Percentiles rank a stretch among this genome's conserved stretches.
phyloP scores from a whole-genome alignment of 2,888 invertebrate species.

The Xanthorhoe spadicearia region DNA sequence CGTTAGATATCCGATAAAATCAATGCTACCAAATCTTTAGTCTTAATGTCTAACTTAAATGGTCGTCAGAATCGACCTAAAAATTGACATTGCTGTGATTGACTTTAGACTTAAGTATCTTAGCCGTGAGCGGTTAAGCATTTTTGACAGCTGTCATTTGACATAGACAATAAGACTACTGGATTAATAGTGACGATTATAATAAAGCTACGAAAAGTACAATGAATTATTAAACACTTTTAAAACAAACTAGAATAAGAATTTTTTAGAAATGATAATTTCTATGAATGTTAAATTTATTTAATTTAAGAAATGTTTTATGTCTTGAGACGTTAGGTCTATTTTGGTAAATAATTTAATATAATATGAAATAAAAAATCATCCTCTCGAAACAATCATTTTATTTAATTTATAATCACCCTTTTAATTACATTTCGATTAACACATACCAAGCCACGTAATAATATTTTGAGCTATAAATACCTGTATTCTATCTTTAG shows the following conservation, averaged over 20 bases:
- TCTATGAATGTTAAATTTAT: conserved; percentile 21
- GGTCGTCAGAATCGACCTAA: too few species aligned
- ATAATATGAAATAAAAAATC: conserved; percentile 35
- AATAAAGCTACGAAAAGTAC: conserved; percentile 24
- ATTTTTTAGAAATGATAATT: conserved; percentile 17
- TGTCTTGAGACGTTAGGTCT: conserved; percentile 27
- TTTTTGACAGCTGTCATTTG: too few species aligned
- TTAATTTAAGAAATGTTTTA: conserved; percentile 27
- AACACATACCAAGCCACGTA: background rate
- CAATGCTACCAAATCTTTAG: too few species aligned
- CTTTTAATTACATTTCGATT: conserved; percentile 56
- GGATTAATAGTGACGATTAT: background rate
- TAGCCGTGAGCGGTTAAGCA: too few species aligned
- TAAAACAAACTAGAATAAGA: conserved; percentile 10
- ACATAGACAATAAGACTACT: background rate
- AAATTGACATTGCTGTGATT: too few species aligned
- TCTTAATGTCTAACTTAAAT: too few species aligned
- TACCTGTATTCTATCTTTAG: too few species aligned
- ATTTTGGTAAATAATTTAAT: conserved; percentile 33
- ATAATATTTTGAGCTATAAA: background rate
- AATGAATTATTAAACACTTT: conserved; percentile 17
- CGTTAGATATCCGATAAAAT: too few species aligned
- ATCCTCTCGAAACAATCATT: conserved; percentile 57
- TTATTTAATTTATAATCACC: conserved; percentile 55
- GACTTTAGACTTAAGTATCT: too few species aligned